These are phyloP conservation scores for Isichthys henryi DNA, from an alignment of 2,113 vertebrate genomes.

Conservation along the genomic window DNA sequence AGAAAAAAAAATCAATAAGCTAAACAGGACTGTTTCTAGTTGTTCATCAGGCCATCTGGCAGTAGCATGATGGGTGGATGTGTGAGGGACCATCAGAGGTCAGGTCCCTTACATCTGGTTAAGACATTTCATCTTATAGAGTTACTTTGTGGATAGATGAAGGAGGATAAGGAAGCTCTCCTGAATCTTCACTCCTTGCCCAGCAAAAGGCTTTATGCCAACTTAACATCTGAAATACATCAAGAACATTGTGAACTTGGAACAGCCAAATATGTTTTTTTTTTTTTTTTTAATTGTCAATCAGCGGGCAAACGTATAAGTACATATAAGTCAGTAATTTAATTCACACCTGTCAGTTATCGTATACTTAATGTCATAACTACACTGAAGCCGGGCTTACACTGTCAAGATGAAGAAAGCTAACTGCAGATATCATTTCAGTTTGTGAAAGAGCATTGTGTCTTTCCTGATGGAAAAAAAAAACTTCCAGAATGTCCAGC, in stretches of 20 bases:
- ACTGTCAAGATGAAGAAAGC: not conserved
- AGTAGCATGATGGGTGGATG: not conserved
- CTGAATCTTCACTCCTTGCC: not conserved
- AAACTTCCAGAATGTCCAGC: not conserved
- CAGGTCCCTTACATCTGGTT: not conserved
- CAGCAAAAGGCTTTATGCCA: not conserved
- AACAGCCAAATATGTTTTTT: not conserved
- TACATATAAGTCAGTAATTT: not conserved
- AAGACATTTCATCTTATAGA: not conserved
- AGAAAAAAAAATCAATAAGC: not conserved
- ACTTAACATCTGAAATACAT: not conserved
- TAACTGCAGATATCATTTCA: not conserved
- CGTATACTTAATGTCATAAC: not conserved
- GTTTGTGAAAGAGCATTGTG: not conserved
- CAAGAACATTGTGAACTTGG: not conserved
- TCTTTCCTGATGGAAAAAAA: not conserved
- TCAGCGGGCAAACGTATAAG: not conserved
- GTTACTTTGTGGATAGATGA: not conserved
- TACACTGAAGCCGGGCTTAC: not conserved
- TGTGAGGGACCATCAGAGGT: not conserved
- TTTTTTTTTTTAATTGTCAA: not conserved
- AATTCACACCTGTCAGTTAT: not conserved
- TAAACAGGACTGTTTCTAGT: not conserved
- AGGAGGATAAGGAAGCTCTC: not conserved
- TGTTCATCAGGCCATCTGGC: not conserved